phyloP scores from a whole-genome alignment of 1,140 invertebrate species.

The Capitella teleta region DNA sequence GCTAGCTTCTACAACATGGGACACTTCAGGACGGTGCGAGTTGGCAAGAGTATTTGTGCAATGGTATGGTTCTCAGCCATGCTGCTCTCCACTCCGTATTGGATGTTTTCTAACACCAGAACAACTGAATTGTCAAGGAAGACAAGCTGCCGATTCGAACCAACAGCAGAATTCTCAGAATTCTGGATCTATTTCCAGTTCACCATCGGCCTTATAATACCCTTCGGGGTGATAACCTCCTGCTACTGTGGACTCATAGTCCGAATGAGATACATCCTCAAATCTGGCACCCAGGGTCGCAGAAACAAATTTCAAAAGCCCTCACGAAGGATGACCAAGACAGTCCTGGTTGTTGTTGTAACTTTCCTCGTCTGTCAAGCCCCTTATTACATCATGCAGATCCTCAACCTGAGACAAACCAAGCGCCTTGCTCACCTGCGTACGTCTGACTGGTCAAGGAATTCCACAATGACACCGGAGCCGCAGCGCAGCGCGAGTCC shows the following conservation, averaged over 20 bases:
- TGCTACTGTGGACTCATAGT: too few species aligned
- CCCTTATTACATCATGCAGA: too few species aligned
- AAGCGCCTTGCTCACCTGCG: not conserved
- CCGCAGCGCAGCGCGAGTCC: not conserved
- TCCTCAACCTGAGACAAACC: not conserved
- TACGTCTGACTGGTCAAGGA: not conserved
- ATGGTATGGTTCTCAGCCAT: not conserved
- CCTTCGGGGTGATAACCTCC: too few species aligned
- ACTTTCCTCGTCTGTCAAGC: too few species aligned
- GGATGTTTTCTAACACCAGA: not conserved
- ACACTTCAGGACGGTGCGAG: not conserved
- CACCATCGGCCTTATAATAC: too few species aligned
- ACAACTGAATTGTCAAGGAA: not conserved
- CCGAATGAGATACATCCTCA: too few species aligned
- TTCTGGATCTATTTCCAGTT: not conserved
- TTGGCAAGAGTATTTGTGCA: slow-evolving; percentile 1
- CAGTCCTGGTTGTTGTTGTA: too few species aligned
- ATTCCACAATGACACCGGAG: not conserved
- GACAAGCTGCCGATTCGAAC: not conserved
- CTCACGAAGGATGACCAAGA: too few species aligned
- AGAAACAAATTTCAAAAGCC: too few species aligned
- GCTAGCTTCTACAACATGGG: slow-evolving; percentile 6
- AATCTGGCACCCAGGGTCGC: too few species aligned
- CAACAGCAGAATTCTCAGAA: not conserved
- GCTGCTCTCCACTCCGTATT: not conserved